Evolutionary conservation across 2,888 invertebrate species (phyloP), one percentile per base, ranked within the genome.

Genomic region (Desoria tigrina): DNA sequence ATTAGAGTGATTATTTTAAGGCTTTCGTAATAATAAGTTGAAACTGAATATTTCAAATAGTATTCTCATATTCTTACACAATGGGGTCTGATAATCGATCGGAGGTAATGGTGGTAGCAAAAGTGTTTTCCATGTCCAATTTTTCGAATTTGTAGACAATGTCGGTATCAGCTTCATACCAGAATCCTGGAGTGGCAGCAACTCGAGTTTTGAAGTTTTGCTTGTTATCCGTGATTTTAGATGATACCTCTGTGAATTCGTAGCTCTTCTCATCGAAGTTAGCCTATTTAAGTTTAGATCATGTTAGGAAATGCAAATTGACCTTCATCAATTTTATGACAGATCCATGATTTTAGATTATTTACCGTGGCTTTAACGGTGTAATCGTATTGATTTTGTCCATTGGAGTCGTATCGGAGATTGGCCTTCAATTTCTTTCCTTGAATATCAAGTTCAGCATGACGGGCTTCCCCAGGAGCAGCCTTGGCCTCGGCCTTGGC

Each of bases 401-500:
- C 70, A 24, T 32, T 65, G 24, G 63, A 58, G 11, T 62, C 62
- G 39, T 70, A 72, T 24, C 56, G 55, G 4, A 61, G 58, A 27
- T 56, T 58, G 4, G 70, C 66, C 28, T 61, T 65, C 14, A 72
- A 26, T 42, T 26, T 56, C 11, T 57, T 56, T 26, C 56, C 61
- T 11, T 59, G 56, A n/a, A 68, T 18, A 32, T 54, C 56, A 9
- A 66, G 16, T 24, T 66, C 56, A 14, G 66, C 72, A 21, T 55
- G 26, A 18, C 69, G 72, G 11, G 66, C 62, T 55, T 61, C 50
- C n/a, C 63, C 68, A 9, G 68, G 72, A 23, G 49, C 60, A 55
- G 65, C 69, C 61, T 71, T 85, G 0, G 85, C 71, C 71, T 86
- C 84, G 0, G 85, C 84, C 59, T 87, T 85, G 0, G 86, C 71